Base-by-base conservation (phyloP, 2,888 invertebrate genomes). In the Saturnia pavonia region DNA sequence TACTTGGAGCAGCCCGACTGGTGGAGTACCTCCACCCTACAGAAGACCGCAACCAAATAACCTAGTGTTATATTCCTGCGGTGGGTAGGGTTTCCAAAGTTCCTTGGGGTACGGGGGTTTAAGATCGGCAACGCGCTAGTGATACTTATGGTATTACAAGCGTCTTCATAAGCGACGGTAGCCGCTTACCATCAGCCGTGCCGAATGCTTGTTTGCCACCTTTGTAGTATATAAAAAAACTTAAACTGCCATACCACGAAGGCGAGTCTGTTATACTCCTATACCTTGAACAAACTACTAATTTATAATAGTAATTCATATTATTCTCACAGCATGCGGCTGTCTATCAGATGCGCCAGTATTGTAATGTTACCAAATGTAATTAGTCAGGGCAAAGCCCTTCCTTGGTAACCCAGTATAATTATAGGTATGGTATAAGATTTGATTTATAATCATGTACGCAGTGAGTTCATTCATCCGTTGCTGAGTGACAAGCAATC, bases 371-470 rank as follows among this genome's bases (percentile, higher is more conserved):
- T 65, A n/a, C 40, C 40, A 40, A 73, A 73, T 57, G 69, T 70
- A 71, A 72, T 70, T 69, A 71, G 65, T 63, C 67, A 27, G 57
- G 69, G 65, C 65, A 40, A 65, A 65, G 7, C 65, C 65, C 65
- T n/a, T 65, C 40, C 2, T 40, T n/a, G n/a, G 19, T 40, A 60
- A 4, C 2, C 34, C 2, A 34, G 6, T 60, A 27, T 60, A 60
- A 60, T 60, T 60, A 60, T 60, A 60, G 57, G 57, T 60, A 27
- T 27, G 57, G 25, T 19, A 11, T 60, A 60, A 27, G 27, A 25
- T 27, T 27, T 60, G 14, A 60, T 60, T 27, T 60, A 27, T 54
- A n/a, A n/a, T n/a, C n/a, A 27, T 25, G 57, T 27, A 60, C 57
- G 27, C 27, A 60, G 25, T 14, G 57, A 27, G 57, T 60, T 60